Base-by-base conservation (phyloP, 1,140 invertebrate species). In the Mizuhopecten yessoensis region DNA sequence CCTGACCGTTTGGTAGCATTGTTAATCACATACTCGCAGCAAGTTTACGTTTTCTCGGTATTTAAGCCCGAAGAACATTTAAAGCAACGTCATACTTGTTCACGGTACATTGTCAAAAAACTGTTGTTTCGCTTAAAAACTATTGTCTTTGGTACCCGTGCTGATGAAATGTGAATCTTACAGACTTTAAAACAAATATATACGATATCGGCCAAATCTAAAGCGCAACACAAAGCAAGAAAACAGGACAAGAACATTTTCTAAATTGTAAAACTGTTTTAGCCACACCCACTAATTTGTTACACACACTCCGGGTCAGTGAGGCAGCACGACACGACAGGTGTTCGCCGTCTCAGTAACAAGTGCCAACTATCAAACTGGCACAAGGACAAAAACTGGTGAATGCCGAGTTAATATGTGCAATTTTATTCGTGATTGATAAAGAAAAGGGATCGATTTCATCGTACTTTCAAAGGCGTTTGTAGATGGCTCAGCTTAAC, bases 31-130 rank as follows among this genome's bases (percentile, higher is more conserved):
- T 3, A 75, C 1, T 75, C 23, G 5, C 29, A 75, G n/a, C 23
- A n/a, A 75, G n/a, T 75, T 75, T 75, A 75, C 57, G n/a, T 75
- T 75, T 45, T 75, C 57, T 5, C 57, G 57, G 15, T 75, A 75
- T 29, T 57, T 57, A 57, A 57, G 23, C 45, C 7, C 20, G 45
- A 20, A 20, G 23, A 57, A 15, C 20, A 57, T 23, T 45, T 45
- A 75, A 2, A 20, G 45, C 45, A 2, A 20, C 3, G 45, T 49
- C 45, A 49, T 49, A 10, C 20, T 23, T 17, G 45, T 23, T 5
- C 45, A 49, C 45, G 20, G 20, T 49, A 49, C 45, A 49, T 49
- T 49, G 45, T 49, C 9, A 75, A 29, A 5, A 29, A 17, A n/a
- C 23, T 11, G 36, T 39, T 39, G 5, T 39, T 39, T 39, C n/a